Conservation (phyloP, 2,113 vertebrate genomes). For the Perognathus longimembris region DNA sequence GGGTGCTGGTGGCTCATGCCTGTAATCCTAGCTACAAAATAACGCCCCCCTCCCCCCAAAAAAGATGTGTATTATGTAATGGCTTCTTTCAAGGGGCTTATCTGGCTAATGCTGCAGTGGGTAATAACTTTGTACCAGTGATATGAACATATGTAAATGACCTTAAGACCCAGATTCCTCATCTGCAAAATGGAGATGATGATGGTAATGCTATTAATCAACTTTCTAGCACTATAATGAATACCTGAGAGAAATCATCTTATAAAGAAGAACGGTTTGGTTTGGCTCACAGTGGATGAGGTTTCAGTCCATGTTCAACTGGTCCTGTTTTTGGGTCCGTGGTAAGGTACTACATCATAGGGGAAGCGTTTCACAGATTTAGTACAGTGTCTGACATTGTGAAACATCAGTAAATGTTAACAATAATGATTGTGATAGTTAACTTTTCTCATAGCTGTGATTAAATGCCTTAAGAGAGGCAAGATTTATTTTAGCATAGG, state of each 20-base stretch:
- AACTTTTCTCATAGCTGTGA: background rate
- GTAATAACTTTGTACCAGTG: background rate
- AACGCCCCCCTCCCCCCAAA: too few species aligned
- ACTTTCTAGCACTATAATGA: background rate
- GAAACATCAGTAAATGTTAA: background rate
- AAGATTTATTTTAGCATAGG: background rate
- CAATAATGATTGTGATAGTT: background rate
- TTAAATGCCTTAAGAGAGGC: background rate
- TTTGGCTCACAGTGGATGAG: background rate
- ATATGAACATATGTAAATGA: background rate
- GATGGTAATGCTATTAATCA: background rate
- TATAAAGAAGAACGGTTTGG: background rate
- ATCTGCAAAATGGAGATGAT: background rate
- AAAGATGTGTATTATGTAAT: background rate
- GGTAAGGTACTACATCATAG: background rate
- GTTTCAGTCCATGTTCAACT: background rate
- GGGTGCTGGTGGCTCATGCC: too few species aligned
- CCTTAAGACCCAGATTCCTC: conserved; percentile 1
- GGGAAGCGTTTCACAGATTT: background rate
- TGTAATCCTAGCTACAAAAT: too few species aligned
- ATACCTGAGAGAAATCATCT: background rate
- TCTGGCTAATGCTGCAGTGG: background rate
- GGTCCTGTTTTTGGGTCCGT: background rate
- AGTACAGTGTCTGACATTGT: background rate
- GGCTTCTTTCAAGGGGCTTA: background rate